A percentile compares a stretch with the other conserved stretches of the same genome.
These are phyloP conservation scores for Oligia strigilis DNA, from an alignment of 2,888 invertebrate species.

Conservation along the genomic window DNA sequence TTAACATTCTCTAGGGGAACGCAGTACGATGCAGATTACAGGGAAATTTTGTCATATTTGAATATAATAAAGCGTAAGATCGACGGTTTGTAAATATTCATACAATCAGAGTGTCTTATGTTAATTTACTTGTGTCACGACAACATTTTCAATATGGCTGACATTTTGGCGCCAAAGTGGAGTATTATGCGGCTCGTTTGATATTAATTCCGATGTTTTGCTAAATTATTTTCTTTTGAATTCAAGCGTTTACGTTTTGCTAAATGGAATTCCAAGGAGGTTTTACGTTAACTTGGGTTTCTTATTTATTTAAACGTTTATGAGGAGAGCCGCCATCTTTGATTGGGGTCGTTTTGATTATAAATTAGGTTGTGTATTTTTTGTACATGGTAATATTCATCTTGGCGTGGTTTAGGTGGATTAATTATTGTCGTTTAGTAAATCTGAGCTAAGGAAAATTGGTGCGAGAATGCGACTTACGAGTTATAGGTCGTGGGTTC, in stretches of 20 bases:
- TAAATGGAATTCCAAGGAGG: slow-evolving; percentile 16
- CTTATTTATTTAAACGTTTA: slow-evolving; percentile 14
- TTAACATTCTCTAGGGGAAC: slow-evolving; percentile 54
- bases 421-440: neutral
- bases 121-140: slow-evolving; percentile 66
- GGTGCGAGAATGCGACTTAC: too few species aligned
- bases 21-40: slow-evolving; percentile 64
- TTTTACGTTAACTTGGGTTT: slow-evolving; percentile 14
- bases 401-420: neutral
- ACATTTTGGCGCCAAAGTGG: slow-evolving; percentile 64
- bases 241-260: slow-evolving; percentile 11
- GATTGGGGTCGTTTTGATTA: neutral
- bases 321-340: slow-evolving; percentile 19
- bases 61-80: slow-evolving; percentile 70
- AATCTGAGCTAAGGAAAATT: neutral
- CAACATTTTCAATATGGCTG: slow-evolving; percentile 68
- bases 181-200: slow-evolving; percentile 61
- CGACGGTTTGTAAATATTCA: slow-evolving; percentile 70
- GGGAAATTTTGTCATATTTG: slow-evolving; percentile 69
- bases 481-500: too few species aligned
- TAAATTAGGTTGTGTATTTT: neutral
- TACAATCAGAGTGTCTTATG: slow-evolving; percentile 69
- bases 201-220: slow-evolving; percentile 61
- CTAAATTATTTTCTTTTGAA: slow-evolving; percentile 49
- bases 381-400: neutral